Conservation (phyloP, 2,113 vertebrate species). For the Thomomys bottae region DNA sequence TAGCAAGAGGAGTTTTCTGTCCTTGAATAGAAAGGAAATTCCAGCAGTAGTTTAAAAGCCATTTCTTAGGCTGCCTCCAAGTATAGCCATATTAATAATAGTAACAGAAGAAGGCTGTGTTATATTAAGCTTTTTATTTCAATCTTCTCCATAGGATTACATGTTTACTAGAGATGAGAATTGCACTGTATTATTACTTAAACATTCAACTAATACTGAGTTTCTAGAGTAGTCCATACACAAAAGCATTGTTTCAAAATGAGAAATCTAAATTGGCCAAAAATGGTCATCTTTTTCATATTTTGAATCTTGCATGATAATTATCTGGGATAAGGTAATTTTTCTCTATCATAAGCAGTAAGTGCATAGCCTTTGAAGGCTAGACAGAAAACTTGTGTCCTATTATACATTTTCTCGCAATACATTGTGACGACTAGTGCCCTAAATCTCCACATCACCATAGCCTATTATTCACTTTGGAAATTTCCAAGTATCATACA, state of each 20-base stretch:
- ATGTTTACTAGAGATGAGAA: background rate
- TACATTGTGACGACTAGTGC: background rate
- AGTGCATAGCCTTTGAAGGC: background rate
- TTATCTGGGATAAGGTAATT: background rate
- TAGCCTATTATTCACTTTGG: background rate
- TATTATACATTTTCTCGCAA: background rate
- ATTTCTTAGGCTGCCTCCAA: background rate
- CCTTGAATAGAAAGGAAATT: background rate
- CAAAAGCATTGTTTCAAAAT: background rate
- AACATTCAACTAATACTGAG: background rate
- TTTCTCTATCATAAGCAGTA: background rate
- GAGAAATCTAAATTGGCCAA: slow-evolving; percentile 1
- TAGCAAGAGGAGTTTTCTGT: background rate
- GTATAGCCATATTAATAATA: background rate
- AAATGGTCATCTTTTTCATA: background rate
- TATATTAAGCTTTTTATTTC: background rate
- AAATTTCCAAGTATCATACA: background rate
- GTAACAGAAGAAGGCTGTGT: background rate
- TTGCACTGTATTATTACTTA: background rate
- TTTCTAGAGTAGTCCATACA: background rate
- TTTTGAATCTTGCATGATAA: slow-evolving; percentile 22
- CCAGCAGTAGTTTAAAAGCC: background rate
- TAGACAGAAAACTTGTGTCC: background rate
- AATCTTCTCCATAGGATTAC: background rate
- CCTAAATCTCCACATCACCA: background rate